Evolutionary conservation across 2,113 vertebrate genomes (phyloP), one percentile per base, ranked within the genome.

Genomic region (Struthidea cinerea): DNA sequence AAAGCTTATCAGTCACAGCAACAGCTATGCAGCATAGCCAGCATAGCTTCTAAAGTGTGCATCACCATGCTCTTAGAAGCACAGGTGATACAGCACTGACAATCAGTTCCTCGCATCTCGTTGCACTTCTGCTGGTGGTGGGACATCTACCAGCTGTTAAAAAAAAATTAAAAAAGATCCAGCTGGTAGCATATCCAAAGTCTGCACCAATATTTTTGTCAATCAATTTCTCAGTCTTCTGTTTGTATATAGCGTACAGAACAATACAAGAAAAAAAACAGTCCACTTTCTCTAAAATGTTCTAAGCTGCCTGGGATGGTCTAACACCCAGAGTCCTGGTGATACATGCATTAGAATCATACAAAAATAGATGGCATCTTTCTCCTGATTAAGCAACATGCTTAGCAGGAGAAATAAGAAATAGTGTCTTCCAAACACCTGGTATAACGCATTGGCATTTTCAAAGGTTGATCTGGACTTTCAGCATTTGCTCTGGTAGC

Each of bases 261-360:
- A n/a, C n/a, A n/a, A 1, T 70, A n/a, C 20, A 87, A 64, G 60
- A 47, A 50, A 42, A 65, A 78, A 2, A 4, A 0, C 23, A 70
- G 16, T 26, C 23, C 14, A 8, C 6, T 83, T 71, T 78, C 30
- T 78, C 52, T 63, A 39, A 41, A 75, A 83, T 20, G 30, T 56
- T 55, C 16, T n/a, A 35, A 63, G 39, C 30, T 90, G 42, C 56
- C 26, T 19, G 9, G 24, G 21, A 28, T 55, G 42, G 30, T 76
- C 42, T 46, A 13, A 71, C 20, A 32, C 15, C 4, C 5, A 1
- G 15, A 37, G 37, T 69, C 32, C 53, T 65, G 37, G 35, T 76
- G 21, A 49, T 46, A 15, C 30, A 6, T 1, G 0, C 7, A 3
- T 35, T 70, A 35, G 37, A 2, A 2, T 59, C 21, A 44, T 28